Base-by-base conservation (phyloP, 2,888 invertebrate species). In the Lasius fuliginosus region DNA sequence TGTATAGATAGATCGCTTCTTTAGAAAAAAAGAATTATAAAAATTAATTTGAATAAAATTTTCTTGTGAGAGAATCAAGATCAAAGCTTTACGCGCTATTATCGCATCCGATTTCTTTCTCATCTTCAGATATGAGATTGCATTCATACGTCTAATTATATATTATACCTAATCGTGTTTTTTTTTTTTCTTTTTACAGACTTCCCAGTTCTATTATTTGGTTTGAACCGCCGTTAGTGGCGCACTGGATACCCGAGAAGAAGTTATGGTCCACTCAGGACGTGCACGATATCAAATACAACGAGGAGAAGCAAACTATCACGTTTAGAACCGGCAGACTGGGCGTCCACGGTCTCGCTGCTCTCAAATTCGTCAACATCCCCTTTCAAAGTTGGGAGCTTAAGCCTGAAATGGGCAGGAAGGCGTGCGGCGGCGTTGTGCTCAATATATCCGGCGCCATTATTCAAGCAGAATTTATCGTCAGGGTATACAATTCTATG, bases 341-440 rank as follows among this genome's bases (percentile, higher is more conserved):
- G 88, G 96, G 96, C 79, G 88, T 93, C 27, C 94, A 94, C 69
- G 98, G 97, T 0, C 96, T 98, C 85, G 98, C 97, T 0, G 95
- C 97, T 0, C 96, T 97, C 84, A 96, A 97, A 75, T 98, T 97
- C 94, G 96, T 97, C 82, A 98, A 98, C 94, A 95, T 98, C 92
- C 98, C 98, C 0, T 98, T 97, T 93, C 98, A 98, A 94, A 97
- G 97, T 0, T 98, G 98, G 98, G 98, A 98, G 90, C 92, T 98
- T 9, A 97, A 96, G 88, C 98, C 98, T 0, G 95, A 96, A 95
- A 96, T 84, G 92, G 95, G 97, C 96, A 95, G 95, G 94, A 90
- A 75, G 27, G 88, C 88, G 40, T 87, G 93, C 15, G 94, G 95
- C 73, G 94, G 94, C 92, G 95, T 88, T 89, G 92, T 95, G 4